Base-by-base conservation (phyloP, 2,888 invertebrate species). In the Drosophila heteroneura region DNA sequence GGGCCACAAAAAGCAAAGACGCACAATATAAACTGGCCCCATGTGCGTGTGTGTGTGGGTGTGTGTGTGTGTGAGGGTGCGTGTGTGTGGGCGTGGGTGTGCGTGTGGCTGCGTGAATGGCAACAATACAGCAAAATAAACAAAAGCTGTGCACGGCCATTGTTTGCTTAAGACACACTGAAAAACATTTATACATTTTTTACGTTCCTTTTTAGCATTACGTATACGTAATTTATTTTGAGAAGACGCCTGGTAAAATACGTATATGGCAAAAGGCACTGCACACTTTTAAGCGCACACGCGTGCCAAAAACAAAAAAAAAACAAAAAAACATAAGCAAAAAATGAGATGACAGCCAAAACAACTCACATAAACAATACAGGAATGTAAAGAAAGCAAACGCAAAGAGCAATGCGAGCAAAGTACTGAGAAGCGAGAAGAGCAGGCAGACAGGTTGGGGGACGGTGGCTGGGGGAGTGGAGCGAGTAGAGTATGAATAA, bases 141-240 rank as follows among this genome's bases (percentile, higher is more conserved):
- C 83, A 89, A 88, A 86, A 89, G 87, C 79, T 79, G 76, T 71
- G 86, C 84, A 68, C 71, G 67, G 71, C 79, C 70, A 86, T 85
- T 89, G 82, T 89, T 89, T 81, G 87, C 82, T 81, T 76, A 81
- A 79, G 72, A 80, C 66, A 70, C 67, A 69, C 70, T 58, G 77
- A 69, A 66, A 83, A 79, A 77, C 76, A 83, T 85, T 83, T 78
- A 88, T 80, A 88, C 75, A 71, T 83, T 73, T 66, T 74, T 63
- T 70, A 64, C 57, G 56, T 57, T 66, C 51, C 33, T 33, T 62
- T 58, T 56, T 52, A 65, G 58, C 73, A 74, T 63, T 73, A 66
- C 81, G 81, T 83, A 80, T 81, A 83, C 77, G 81, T 77, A 81
- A 76, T 76, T 70, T 73, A 65, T 76, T 69, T 79, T 44, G 58